Base-by-base conservation (phyloP, 1,140 invertebrate genomes). In the Drosophila mojavensis region DNA sequence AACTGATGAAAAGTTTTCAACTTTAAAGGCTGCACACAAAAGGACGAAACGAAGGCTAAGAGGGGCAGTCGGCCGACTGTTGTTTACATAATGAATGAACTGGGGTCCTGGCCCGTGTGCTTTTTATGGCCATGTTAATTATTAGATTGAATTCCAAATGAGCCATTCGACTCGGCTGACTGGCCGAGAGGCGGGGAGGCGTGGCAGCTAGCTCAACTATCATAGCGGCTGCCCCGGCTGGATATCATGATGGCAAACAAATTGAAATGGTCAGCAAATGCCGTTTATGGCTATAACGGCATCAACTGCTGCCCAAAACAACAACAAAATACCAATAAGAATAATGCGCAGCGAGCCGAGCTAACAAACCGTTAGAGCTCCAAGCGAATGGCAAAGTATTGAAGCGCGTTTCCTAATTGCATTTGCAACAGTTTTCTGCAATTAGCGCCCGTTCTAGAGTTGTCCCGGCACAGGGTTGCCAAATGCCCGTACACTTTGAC, bases 51-150 rank as follows among this genome's bases (percentile, higher is more conserved):
- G 20, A 30, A 48, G 5, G 3, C 20, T 10, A 3, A 26, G 11
- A 13, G 7, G 3, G 10, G n/a, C 5, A 39, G 4, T 11, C 3
- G 17, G 36, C 55, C 7, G 10, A 17, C 4, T 15, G 13, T 5
- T 28, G 70, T 63, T 83, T 78, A 83, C 72, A 88, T 86, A 88
- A 79, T 88, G 79, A 83, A 88, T 83, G 76, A 83, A 79, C 56
- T 36, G 70, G 50, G 70, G 43, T 47, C 20, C 28, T 36, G 67
- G 60, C 47, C 76, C 78, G 78, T 78, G 79, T 82, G 80, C 85
- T 75, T 79, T 90, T 89, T 89, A 89, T 81, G 65, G 84, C 51
- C 71, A 75, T 89, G 84, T 89, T 89, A 89, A 89, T 89, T 89
- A 89, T 89, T 76, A 89, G 85, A 90, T 84, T 81, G 84, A 88